Conservation (phyloP, 2,797 vertebrate genomes). For the Pogonophryne albipinna region DNA sequence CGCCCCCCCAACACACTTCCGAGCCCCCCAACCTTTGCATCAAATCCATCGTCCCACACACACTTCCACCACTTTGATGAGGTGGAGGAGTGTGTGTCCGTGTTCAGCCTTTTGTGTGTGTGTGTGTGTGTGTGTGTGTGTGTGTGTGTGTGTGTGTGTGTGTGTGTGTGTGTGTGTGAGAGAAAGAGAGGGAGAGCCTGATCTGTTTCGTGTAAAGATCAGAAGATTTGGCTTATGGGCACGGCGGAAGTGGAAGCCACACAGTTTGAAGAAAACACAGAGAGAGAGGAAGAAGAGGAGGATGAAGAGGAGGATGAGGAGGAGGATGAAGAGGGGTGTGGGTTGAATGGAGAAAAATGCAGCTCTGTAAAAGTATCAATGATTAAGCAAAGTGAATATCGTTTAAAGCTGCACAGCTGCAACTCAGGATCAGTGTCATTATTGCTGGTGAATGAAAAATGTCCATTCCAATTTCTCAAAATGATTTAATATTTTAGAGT, state of each 20-base stretch:
- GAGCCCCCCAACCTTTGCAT: conserved; percentile 83
- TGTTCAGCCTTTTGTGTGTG: conserved; percentile 44
- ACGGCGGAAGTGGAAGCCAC: conserved; percentile 86
- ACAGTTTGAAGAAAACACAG: conserved; percentile 68
- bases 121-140: conserved; percentile 44
- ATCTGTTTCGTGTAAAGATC: conserved; percentile 89
- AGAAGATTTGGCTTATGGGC: conserved; percentile 82
- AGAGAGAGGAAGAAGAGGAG: conserved; percentile 31
- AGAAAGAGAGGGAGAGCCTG: conserved; percentile 77
- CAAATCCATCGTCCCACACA: conserved; percentile 89
- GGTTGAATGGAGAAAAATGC: conserved; percentile 35
- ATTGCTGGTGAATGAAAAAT: too few species aligned
- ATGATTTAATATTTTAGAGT: too few species aligned
- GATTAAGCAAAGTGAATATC: not conserved
- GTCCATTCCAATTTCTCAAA: too few species aligned
- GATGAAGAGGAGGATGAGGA: conserved; percentile 32
- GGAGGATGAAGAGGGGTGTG: conserved; percentile 27
- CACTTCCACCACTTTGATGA: conserved; percentile 91
- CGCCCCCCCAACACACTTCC: conserved; percentile 74
- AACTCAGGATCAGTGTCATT: too few species aligned
- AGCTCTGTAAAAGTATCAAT: conserved; percentile 5
- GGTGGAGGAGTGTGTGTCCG: conserved; percentile 80
- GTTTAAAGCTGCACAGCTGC: not conserved
- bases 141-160: conserved; percentile 50
- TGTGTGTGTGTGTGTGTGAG: conserved; percentile 33